Evolutionary conservation across 2,888 invertebrate genomes (phyloP).

Genomic region (Nymphalis urticae): DNA sequence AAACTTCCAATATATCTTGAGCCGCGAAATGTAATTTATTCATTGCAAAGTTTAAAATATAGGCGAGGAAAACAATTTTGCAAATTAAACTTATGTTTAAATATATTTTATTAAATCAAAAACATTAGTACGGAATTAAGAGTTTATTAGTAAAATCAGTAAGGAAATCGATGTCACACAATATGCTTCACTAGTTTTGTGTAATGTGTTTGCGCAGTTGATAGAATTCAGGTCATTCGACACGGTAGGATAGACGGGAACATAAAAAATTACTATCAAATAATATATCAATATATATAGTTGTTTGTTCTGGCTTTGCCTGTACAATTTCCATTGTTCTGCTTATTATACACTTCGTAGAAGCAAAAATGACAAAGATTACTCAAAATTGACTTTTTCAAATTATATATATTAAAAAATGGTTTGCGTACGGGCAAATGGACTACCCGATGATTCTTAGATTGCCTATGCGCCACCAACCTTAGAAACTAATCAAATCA

Average conservation of each 20-base stretch:
- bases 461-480: too few relatives aligned
- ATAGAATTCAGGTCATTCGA: conserved; percentile 3
- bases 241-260: not conserved
- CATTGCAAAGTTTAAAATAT: not conserved
- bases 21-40: conserved; percentile 4
- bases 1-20: conserved; percentile 5
- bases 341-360: too few relatives aligned
- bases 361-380: too few relatives aligned
- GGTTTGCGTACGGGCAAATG: too few relatives aligned
- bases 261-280: not conserved
- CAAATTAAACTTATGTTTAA: not conserved
- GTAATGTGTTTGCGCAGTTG: conserved; percentile 11
- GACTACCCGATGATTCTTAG: too few relatives aligned
- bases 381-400: too few relatives aligned
- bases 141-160: not conserved
- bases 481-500: too few relatives aligned
- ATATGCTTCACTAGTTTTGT: conserved; percentile 8
- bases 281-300: not conserved
- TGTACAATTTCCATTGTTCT: not conserved
- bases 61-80: not conserved
- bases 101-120: too few relatives aligned
- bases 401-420: too few relatives aligned
- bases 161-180: not conserved
- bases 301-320: not conserved
- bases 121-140: not conserved